Evolutionary conservation across 2,113 vertebrate species (phyloP).

Genomic region (Nothocercus julius): DNA sequence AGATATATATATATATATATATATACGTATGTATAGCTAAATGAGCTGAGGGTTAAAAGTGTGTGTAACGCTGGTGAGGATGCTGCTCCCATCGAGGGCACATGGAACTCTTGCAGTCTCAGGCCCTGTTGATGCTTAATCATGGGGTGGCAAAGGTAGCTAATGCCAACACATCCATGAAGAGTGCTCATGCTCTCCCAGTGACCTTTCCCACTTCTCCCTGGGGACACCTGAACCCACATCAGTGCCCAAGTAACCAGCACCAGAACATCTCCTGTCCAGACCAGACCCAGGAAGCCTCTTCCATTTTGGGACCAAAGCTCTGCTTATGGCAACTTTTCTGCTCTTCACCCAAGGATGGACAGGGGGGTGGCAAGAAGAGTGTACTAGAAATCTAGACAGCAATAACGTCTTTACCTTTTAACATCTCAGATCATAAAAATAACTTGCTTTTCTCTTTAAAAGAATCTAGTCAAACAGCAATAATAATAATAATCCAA

Average conservation of each 20-base stretch:
- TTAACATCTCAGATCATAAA: conserved; percentile 22
- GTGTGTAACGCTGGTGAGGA: neutral
- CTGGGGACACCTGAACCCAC: neutral
- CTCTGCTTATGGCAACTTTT: neutral
- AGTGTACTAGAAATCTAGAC: neutral
- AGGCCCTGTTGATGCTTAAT: neutral
- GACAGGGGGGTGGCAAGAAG: neutral
- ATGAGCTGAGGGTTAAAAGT: neutral
- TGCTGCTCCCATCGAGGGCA: neutral
- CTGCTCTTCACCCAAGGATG: neutral
- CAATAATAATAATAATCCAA: conserved; percentile 37
- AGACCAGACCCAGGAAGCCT: neutral
- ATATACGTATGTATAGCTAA: neutral
- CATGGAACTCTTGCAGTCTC: accelerated
- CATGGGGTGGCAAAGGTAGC: neutral
- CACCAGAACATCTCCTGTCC: neutral
- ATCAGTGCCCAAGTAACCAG: neutral
- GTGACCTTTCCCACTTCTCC: neutral
- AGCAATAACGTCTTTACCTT: neutral
- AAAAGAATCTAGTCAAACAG: neutral
- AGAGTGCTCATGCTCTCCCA: neutral
- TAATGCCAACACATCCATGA: neutral
- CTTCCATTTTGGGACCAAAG: conserved; percentile 10
- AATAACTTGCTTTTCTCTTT: neutral
- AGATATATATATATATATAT: too few species aligned